These are phyloP conservation scores for Sycobia sp. DNA, from an alignment of 1,140 invertebrate genomes.

Conservation along the genomic window DNA sequence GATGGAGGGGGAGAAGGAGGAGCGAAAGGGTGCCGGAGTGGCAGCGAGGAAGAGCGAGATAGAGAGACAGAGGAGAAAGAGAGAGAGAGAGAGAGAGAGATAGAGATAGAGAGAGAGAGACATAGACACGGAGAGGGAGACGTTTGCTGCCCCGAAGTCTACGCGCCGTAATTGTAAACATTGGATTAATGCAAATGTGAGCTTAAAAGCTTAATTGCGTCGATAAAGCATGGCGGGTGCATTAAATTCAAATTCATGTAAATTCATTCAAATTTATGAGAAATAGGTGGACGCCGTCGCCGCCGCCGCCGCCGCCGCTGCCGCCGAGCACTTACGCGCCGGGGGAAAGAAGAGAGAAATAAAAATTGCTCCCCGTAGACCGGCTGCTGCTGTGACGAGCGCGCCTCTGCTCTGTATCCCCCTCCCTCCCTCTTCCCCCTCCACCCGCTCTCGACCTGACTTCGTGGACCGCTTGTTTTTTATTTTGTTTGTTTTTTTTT, in stretches of 20 bases:
- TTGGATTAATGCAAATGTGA: slow-evolving; percentile 65
- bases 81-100: slow-evolving; percentile 34
- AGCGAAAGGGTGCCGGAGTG: background rate
- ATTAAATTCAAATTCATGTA: slow-evolving; percentile 65
- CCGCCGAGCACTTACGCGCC: slow-evolving; percentile 57
- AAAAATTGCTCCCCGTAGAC: slow-evolving; percentile 62
- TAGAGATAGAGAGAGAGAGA: slow-evolving; percentile 7
- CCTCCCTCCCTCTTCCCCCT: slow-evolving; percentile 12
- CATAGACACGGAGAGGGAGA: slow-evolving; percentile 34
- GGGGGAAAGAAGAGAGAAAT: slow-evolving; percentile 56
- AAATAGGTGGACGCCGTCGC: slow-evolving; percentile 63
- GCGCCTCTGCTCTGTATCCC: slow-evolving; percentile 24
- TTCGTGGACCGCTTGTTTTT: no score
- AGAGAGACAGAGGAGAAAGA: slow-evolving; percentile 33
- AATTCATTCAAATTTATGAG: slow-evolving; percentile 65
- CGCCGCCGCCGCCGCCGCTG: no score
- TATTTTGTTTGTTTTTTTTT: no score
- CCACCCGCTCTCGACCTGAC: no score
- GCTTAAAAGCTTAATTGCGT: slow-evolving; percentile 65
- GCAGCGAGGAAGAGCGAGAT: background rate
- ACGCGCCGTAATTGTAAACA: slow-evolving; percentile 61
- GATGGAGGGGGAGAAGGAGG: slow-evolving; percentile 29
- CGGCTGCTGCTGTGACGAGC: slow-evolving; percentile 55
- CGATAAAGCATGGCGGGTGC: slow-evolving; percentile 61
- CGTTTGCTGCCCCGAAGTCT: slow-evolving; percentile 37